phyloP scores from a whole-genome alignment of 2,797 vertebrate genomes.

The Melanotaenia boesemani region DNA sequence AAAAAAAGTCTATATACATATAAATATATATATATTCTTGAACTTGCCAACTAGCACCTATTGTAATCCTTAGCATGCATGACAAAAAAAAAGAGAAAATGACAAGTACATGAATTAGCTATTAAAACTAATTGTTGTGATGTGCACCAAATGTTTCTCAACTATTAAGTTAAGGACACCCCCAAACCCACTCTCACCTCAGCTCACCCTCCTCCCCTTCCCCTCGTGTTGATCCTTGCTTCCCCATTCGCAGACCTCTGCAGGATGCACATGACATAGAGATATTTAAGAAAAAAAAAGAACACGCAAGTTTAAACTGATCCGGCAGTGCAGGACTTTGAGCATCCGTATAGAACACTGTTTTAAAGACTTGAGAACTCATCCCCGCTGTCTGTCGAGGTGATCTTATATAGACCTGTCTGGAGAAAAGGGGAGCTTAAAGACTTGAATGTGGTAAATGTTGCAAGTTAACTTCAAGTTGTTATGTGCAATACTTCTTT shows the following conservation, averaged over 20 bases:
- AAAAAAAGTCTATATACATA: slow-evolving; percentile 81
- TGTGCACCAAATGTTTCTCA: slow-evolving; percentile 99
- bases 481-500: slow-evolving; percentile 99
- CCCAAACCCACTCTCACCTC: slow-evolving; percentile 58
- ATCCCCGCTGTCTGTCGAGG: slow-evolving; percentile 83
- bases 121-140: slow-evolving; percentile 94
- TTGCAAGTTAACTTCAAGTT: slow-evolving; percentile 99
- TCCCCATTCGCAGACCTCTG: slow-evolving; percentile 97
- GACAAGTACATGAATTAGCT: slow-evolving; percentile 88
- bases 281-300: slow-evolving; percentile 22
- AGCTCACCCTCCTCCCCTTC: slow-evolving; percentile 31
- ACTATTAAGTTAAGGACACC: slow-evolving; percentile 85
- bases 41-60: slow-evolving; percentile 95
- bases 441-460: slow-evolving; percentile 99
- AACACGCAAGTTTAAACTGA: slow-evolving; percentile 73
- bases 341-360: slow-evolving; percentile 95
- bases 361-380: slow-evolving; percentile 95
- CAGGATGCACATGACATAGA: slow-evolving; percentile 88
- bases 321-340: slow-evolving; percentile 91
- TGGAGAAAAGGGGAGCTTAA: slow-evolving; percentile 97
- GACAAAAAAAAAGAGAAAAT: slow-evolving; percentile 81
- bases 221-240: slow-evolving; percentile 84
- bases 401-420: slow-evolving; percentile 79
- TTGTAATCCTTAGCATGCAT: slow-evolving; percentile 99
- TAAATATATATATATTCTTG: slow-evolving; percentile 91